A percentile compares a stretch with the other conserved stretches of the same genome.
phyloP scores from a whole-genome alignment of 2,797 vertebrate species.

The Tapirus indicus region DNA sequence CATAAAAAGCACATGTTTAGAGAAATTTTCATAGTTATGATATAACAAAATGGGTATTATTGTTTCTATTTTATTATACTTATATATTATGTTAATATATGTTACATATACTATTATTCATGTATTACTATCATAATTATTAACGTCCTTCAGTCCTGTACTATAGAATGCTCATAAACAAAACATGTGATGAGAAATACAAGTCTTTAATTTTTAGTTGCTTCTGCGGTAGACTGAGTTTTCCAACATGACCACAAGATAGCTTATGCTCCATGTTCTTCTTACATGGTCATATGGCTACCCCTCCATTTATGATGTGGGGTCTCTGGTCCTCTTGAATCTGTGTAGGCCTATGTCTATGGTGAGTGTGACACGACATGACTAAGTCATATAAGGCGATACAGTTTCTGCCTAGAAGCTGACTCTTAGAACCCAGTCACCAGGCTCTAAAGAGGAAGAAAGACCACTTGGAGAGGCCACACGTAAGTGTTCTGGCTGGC shows the following conservation, averaged over 20 bases:
- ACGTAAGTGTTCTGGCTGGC: neutral
- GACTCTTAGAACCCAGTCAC: neutral
- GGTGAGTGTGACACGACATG: neutral
- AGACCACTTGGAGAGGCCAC: neutral
- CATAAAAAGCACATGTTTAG: neutral
- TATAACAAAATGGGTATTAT: neutral
- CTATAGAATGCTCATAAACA: neutral
- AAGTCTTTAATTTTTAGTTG: neutral
- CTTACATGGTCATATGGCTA: neutral
- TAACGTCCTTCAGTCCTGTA: neutral
- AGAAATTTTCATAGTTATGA: neutral
- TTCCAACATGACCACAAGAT: neutral
- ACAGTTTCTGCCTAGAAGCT: neutral
- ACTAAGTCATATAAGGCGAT: neutral
- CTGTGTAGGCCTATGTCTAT: neutral
- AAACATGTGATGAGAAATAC: neutral
- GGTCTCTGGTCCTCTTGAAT: neutral
- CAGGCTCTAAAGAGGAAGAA: neutral
- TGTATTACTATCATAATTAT: neutral
- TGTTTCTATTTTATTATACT: neutral
- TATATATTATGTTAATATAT: neutral
- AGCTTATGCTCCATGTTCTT: neutral
- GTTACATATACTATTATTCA: neutral
- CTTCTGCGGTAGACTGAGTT: neutral
- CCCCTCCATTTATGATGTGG: neutral